A percentile compares a stretch with the other conserved stretches of the same genome.
Conservation (phyloP, 2,113 vertebrate species). For the Antennarius striatus region DNA sequence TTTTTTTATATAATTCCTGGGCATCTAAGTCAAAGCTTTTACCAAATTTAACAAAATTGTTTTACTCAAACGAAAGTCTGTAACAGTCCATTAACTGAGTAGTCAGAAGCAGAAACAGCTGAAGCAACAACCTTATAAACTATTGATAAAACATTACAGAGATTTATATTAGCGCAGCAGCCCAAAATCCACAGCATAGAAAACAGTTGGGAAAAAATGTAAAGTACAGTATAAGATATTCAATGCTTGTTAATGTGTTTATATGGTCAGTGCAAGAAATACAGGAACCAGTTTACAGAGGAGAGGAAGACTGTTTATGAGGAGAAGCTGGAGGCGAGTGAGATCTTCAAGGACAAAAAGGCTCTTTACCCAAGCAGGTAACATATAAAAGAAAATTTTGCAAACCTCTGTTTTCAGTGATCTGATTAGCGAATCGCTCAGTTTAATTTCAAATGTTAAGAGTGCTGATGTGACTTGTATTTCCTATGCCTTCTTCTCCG, state of each 20-base stretch:
- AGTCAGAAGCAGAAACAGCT: background rate
- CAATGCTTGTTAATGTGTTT: background rate
- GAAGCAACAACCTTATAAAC: background rate
- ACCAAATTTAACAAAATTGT: too few relatives aligned
- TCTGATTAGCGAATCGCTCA: background rate
- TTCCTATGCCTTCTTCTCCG: background rate
- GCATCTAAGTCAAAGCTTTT: too few relatives aligned
- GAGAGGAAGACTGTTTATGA: slow-evolving; percentile 93
- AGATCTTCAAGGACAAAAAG: slow-evolving; percentile 98
- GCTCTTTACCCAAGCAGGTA: slow-evolving; percentile 94
- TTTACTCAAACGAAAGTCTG: too few relatives aligned
- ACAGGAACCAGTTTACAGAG: slow-evolving; percentile 93
- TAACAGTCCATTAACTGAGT: background rate
- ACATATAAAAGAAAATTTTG: background rate
- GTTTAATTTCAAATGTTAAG: background rate
- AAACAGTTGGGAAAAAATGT: background rate
- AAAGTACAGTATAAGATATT: background rate
- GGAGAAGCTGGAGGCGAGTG: slow-evolving; percentile 96
- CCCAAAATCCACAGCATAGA: background rate
- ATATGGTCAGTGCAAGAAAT: slow-evolving; percentile 90
- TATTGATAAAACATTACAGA: background rate
- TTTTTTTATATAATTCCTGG: too few relatives aligned
- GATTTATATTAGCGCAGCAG: background rate
- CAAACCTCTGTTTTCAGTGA: background rate
- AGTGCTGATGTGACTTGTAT: background rate